phyloP scores from a whole-genome alignment of 1,140 invertebrate genomes.

The Lerema accius region DNA sequence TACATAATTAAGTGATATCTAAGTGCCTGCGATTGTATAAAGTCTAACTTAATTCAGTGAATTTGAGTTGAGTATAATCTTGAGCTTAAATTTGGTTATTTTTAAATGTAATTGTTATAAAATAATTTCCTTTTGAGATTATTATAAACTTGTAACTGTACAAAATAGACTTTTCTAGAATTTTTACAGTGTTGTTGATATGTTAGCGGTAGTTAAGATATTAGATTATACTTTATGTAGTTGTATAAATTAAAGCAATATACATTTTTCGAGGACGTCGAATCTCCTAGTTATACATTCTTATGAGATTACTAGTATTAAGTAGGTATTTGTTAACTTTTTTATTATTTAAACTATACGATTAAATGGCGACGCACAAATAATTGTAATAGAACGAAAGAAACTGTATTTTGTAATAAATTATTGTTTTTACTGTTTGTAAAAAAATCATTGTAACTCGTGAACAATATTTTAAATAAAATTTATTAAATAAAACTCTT shows the following conservation, averaged over 20 bases:
- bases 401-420: slow-evolving; percentile 75
- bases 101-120: slow-evolving; percentile 30
- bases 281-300: slow-evolving; percentile 69
- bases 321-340: slow-evolving; percentile 63
- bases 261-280: slow-evolving; percentile 51
- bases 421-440: slow-evolving; percentile 75
- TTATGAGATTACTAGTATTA: slow-evolving; percentile 70
- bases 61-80: slow-evolving; percentile 11
- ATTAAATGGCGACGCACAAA: slow-evolving; percentile 61
- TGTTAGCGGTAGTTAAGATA: slow-evolving; percentile 41
- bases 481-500: slow-evolving; percentile 67
- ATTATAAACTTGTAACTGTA: slow-evolving; percentile 62
- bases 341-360: slow-evolving; percentile 59
- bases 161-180: slow-evolving; percentile 67
- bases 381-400: slow-evolving; percentile 56
- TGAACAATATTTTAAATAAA: slow-evolving; percentile 71
- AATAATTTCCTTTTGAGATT: slow-evolving; percentile 56
- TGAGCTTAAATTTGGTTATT: slow-evolving; percentile 19
- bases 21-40: slow-evolving; percentile 35
- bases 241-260: slow-evolving; percentile 50
- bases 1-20: slow-evolving; percentile 29
- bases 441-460: slow-evolving; percentile 59
- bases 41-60: slow-evolving; percentile 25
- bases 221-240: slow-evolving; percentile 35
- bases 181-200: slow-evolving; percentile 65